Conservation (phyloP, 2,888 invertebrate species). For the Drosophila acutilabella region DNA sequence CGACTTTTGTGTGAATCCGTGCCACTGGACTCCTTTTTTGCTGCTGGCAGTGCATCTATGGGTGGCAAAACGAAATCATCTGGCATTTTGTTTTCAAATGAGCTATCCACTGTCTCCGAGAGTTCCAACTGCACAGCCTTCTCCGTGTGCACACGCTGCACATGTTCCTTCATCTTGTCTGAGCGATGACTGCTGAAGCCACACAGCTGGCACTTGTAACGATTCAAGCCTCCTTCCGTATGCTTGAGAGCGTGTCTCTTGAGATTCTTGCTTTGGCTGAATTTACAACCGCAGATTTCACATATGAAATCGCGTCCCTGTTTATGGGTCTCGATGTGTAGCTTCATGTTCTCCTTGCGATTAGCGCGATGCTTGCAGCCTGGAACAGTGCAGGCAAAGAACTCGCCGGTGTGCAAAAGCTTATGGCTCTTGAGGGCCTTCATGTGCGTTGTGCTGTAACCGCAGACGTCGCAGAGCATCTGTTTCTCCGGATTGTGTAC, state of each 20-base stretch:
- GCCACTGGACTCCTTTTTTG: constrained; percentile 4
- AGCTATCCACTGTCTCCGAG: constrained; percentile 81
- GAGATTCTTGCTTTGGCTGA: constrained; percentile 87
- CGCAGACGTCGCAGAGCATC: constrained; percentile 87
- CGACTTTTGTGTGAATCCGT: constrained; percentile 9
- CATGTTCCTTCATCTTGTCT: constrained; percentile 86
- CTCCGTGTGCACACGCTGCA: constrained; percentile 83
- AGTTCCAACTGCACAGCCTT: constrained; percentile 82
- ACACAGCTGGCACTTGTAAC: constrained; percentile 85
- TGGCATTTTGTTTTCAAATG: constrained; percentile 77
- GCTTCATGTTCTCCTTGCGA: constrained; percentile 86
- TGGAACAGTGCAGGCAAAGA: constrained; percentile 85
- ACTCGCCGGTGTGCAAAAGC: constrained; percentile 86
- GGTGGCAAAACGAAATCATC: constrained; percentile 79
- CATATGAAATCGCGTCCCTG: constrained; percentile 87
- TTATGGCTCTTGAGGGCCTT: constrained; percentile 86
- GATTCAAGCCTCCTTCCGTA: constrained; percentile 74
- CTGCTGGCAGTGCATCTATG: constrained; percentile 37
- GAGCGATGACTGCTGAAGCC: constrained; percentile 85
- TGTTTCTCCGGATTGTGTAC: constrained; percentile 86
- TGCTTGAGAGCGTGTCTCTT: constrained; percentile 83
- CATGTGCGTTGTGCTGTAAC: constrained; percentile 87
- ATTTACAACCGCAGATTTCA: constrained; percentile 87
- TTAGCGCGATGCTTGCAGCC: constrained; percentile 86
- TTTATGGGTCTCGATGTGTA: constrained; percentile 86